Evolutionary conservation across 2,113 vertebrate species (phyloP).

Genomic region (Dromaius novaehollandiae): DNA sequence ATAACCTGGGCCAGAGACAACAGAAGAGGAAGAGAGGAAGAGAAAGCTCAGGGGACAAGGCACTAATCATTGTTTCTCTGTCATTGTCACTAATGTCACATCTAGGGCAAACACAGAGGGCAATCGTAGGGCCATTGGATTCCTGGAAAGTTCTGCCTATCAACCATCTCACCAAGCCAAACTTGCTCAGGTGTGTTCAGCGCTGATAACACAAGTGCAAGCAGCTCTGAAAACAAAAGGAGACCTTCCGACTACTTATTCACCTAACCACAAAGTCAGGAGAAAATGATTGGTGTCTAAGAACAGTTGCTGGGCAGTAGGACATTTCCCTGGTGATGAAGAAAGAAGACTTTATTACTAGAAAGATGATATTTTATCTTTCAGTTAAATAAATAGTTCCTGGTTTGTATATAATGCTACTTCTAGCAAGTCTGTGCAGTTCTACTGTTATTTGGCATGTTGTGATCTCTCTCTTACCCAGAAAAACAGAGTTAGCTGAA

Average conservation of each 20-base stretch:
- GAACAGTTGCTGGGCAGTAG: not conserved
- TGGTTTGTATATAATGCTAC: not conserved
- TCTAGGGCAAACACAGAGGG: not conserved
- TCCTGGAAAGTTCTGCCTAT: slow-evolving; percentile 34
- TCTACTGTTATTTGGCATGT: not conserved
- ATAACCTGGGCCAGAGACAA: not conserved
- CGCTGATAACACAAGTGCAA: not conserved
- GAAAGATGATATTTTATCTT: not conserved
- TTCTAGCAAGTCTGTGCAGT: not conserved
- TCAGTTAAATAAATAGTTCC: not conserved
- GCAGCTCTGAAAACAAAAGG: slow-evolving; percentile 17
- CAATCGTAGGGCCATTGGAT: slow-evolving; percentile 13
- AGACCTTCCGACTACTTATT: not conserved
- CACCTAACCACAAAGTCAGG: not conserved
- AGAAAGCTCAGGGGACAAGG: not conserved
- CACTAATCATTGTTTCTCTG: not conserved
- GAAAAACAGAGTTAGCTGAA: not conserved
- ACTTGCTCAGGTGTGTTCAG: slow-evolving; percentile 24
- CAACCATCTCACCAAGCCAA: not conserved
- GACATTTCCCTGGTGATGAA: not conserved
- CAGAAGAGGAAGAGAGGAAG: not conserved
- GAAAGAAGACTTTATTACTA: not conserved
- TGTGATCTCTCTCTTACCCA: not conserved
- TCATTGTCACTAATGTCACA: not conserved
- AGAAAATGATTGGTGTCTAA: not conserved